These are phyloP conservation scores for Semnornis frantzii DNA, from an alignment of 2,113 vertebrate species.

Conservation along the genomic window DNA sequence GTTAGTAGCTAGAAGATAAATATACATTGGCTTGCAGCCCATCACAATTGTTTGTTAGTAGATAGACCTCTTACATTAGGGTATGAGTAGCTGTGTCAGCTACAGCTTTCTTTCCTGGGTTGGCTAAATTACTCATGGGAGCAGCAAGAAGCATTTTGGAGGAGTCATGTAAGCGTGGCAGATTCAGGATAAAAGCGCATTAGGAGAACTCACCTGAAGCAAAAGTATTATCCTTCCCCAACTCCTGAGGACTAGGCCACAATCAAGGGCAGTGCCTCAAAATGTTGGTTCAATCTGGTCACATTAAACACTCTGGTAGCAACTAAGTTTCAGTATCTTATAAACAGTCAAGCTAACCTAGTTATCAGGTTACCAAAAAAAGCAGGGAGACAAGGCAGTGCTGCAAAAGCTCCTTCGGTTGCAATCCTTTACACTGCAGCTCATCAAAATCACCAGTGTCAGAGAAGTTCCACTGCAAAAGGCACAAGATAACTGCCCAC, in stretches of 20 bases:
- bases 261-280: background rate
- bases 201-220: background rate
- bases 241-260: background rate
- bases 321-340: background rate
- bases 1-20: background rate
- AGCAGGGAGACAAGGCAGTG: background rate
- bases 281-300: background rate
- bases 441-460: background rate
- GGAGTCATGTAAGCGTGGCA: background rate
- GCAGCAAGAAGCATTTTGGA: background rate
- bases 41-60: background rate
- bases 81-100: background rate
- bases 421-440: background rate
- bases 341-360: background rate
- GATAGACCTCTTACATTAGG: background rate
- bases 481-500: background rate
- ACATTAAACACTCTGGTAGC: background rate
- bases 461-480: background rate
- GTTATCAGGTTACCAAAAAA: background rate
- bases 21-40: background rate
- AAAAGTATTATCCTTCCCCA: background rate
- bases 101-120: background rate
- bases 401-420: background rate
- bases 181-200: background rate
- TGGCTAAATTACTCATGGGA: background rate